phyloP scores from a whole-genome alignment of 2,888 invertebrate species.

The Onchidella celtica region DNA sequence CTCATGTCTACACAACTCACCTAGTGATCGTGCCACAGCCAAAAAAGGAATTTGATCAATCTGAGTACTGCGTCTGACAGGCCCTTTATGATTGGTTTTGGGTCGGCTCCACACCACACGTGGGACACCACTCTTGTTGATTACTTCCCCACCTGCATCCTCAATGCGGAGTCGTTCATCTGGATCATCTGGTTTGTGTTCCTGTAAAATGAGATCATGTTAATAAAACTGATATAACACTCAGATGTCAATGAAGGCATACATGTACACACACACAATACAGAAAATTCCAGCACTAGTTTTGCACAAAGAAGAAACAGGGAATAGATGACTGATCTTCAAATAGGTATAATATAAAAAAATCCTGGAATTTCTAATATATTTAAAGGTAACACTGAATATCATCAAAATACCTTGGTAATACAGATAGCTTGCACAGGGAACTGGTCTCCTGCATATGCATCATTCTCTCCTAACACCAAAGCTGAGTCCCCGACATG shows the following conservation, averaged over 20 bases:
- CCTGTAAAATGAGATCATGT: conserved; percentile 82
- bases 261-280: no score
- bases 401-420: no score
- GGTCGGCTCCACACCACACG: conserved; percentile 99
- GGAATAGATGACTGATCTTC: no score
- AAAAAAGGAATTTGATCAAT: conserved; percentile 83
- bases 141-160: conserved; percentile 82
- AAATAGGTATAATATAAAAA: no score
- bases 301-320: no score
- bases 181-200: conserved; percentile 96
- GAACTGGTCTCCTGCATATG: conserved; percentile 27
- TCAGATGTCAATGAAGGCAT: no score
- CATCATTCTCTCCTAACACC: conserved; percentile 88
- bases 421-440: conserved; percentile 59
- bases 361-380: not conserved
- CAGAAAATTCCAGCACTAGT: no score
- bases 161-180: conserved; percentile 91
- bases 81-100: conserved; percentile 85
- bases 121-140: conserved; percentile 91
- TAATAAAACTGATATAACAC: no score
- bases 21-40: conserved; percentile 96
- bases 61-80: conserved; percentile 92
- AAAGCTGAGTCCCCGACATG: conserved; percentile 99
- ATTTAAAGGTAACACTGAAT: no score
- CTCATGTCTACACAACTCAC: no score